Evolutionary conservation across 2,888 invertebrate species (phyloP).

Genomic region (Alitta virens): DNA sequence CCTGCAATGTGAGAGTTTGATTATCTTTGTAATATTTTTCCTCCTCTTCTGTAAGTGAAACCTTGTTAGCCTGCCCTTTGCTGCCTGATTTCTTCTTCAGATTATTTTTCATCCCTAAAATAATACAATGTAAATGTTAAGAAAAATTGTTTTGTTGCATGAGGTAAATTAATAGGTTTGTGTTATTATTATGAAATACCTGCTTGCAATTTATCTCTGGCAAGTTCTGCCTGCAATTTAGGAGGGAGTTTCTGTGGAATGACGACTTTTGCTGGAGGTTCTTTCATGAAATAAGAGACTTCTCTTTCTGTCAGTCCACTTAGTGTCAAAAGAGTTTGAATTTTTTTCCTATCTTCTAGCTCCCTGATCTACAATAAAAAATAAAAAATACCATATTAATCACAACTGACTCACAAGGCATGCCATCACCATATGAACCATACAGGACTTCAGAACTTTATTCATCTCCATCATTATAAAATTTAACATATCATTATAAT

Average conservation of each 20-base stretch:
- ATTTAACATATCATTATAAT: no score
- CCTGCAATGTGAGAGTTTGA: constrained; percentile 46
- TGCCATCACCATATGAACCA: no score
- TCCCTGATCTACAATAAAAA: constrained; percentile 46
- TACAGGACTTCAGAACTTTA: no score
- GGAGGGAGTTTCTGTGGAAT: constrained; percentile 40
- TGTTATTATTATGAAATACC: no score
- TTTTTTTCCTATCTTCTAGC: constrained; percentile 57
- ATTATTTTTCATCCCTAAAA: constrained; percentile 9
- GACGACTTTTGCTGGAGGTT: constrained; percentile 54
- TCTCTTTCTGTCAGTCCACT: constrained; percentile 53
- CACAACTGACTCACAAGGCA: neutral
- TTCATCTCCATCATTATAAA: no score
- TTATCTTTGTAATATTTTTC: constrained; percentile 49
- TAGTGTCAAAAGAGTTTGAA: constrained; percentile 54
- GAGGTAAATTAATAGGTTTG: no score
- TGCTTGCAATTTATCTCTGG: constrained; percentile 3
- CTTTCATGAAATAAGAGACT: constrained; percentile 57
- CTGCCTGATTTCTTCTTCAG: constrained; percentile 1
- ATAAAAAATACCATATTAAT: no score
- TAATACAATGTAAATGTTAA: neutral
- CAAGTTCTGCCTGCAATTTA: constrained; percentile 22
- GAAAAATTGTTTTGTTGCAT: neutral
- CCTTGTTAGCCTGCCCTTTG: neutral
- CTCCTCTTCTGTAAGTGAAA: constrained; percentile 34